Percentiles rank a stretch among this genome's conserved stretches.
phyloP scores from a whole-genome alignment of 2,888 invertebrate species.

The Troglohyphantes excavatus region DNA sequence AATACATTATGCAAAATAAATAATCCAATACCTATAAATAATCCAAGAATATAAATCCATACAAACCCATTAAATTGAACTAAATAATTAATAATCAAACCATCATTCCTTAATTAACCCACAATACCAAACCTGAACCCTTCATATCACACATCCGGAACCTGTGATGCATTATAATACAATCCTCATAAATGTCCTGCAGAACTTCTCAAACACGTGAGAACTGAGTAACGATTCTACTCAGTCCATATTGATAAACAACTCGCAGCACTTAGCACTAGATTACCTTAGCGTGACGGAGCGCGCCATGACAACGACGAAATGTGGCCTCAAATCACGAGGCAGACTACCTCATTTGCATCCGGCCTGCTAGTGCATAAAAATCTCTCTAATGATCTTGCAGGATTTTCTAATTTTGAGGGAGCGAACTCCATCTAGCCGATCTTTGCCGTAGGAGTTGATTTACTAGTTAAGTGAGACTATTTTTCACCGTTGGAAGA shows the following conservation, averaged over 20 bases:
- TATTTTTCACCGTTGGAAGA: conserved; percentile 9
- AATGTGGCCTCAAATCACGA: background rate
- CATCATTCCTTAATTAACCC: too few species aligned
- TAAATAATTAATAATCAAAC: too few species aligned
- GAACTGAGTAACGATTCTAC: conserved; percentile 16
- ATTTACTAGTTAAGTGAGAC: conserved; percentile 14
- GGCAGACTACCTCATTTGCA: conserved; percentile 46
- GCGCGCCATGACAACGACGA: conserved; percentile 9
- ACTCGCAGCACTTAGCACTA: background rate
- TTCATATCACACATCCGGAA: background rate
- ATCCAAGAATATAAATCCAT: too few species aligned
- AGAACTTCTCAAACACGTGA: background rate
- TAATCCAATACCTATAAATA: too few species aligned
- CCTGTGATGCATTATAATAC: background rate
- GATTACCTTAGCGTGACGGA: conserved; percentile 33
- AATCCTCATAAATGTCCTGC: background rate
- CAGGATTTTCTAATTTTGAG: background rate
- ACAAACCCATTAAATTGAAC: too few species aligned
- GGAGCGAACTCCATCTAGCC: conserved; percentile 4
- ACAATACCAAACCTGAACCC: background rate
- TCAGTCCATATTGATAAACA: conserved; percentile 26
- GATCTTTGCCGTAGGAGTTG: background rate
- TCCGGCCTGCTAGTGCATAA: conserved; percentile 37
- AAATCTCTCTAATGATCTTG: conserved; percentile 47
- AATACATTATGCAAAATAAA: too few species aligned